Evolutionary conservation across 2,888 invertebrate species (phyloP).

Genomic region (Drosophila barbarae): DNA sequence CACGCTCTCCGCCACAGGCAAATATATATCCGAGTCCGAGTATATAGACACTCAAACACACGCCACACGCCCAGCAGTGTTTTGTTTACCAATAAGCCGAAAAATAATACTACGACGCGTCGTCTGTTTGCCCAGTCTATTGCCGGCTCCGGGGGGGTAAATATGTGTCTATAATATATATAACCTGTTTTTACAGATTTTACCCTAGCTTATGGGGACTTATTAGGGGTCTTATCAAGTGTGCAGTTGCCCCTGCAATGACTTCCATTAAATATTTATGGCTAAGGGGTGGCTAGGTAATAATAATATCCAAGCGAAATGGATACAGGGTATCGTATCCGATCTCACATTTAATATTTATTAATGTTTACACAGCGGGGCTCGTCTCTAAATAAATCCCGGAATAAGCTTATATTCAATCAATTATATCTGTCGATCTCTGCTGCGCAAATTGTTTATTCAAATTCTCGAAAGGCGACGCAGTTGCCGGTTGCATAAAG

Average conservation of each 20-base stretch:
- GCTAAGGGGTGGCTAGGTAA: neutral
- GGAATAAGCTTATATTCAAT: slow-evolving; percentile 4
- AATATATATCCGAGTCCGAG: neutral
- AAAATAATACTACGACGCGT: slow-evolving; percentile 39
- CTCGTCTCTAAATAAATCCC: slow-evolving; percentile 8
- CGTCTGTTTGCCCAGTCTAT: slow-evolving; percentile 20
- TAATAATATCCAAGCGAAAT: neutral
- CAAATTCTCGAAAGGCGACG: slow-evolving; percentile 5
- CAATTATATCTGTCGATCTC: slow-evolving; percentile 31
- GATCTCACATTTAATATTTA: neutral
- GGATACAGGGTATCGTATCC: neutral
- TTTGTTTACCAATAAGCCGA: slow-evolving; percentile 55
- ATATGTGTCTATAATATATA: slow-evolving; percentile 15
- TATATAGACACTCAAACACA: neutral
- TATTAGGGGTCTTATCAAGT: slow-evolving; percentile 5
- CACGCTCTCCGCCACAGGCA: slow-evolving; percentile 1
- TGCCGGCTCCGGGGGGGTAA: slow-evolving; percentile 49
- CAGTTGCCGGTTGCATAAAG: slow-evolving; percentile 20
- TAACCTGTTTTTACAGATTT: slow-evolving; percentile 59
- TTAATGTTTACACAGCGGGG: slow-evolving; percentile 13
- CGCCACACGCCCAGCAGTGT: slow-evolving; percentile 2
- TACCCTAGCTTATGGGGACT: slow-evolving; percentile 1
- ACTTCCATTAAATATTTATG: neutral
- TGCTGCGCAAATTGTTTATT: slow-evolving; percentile 59
- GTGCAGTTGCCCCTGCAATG: neutral